Base-by-base conservation (phyloP, 2,113 vertebrate species). In the Cyprinodon brontotheroides region DNA sequence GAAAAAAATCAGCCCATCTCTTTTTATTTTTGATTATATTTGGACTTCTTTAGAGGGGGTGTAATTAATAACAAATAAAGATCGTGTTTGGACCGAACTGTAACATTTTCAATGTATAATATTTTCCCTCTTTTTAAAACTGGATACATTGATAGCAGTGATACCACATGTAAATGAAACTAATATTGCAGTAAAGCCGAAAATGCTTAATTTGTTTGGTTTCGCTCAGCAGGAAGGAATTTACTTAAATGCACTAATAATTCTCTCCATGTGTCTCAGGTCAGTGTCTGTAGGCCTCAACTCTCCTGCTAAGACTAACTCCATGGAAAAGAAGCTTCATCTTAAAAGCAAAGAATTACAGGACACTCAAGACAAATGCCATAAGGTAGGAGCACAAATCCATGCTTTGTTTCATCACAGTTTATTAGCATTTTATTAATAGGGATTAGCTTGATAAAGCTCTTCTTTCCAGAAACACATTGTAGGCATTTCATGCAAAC, bases 361-460 rank as follows among this genome's bases (percentile, higher is more conserved):
- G 94, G 97, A 98, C 84, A 96, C 94, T 82, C 98, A 98, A 96
- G 98, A 99, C 95, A 99, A 98, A 97, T 99, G 97, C 95, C 96
- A 99, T 95, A 99, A 99, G 96, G 94, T 94, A 72, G 82, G 94
- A 2, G 1, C 50, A 1, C 43, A 57, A 57, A n/a, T 15, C 20
- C n/a, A 65, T 14, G n/a, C 50, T 70, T 65, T 3, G 14, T 67
- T 72, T 20, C 20, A 71, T 50, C 40, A 4, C n/a, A 53, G 17
- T 61, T 61, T 70, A 22, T n/a, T n/a, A 22, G 3, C 39, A 59
- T n/a, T 4, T n/a, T 38, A 8, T 45, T 20, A 57, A n/a, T 2
- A 0, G 50, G 9, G 20, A 57, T 57, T 57, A 20, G 7, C 3
- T 37, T 5, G 37, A 61, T 37, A 4, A 20, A 10, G 38, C 39